Evolutionary conservation across 2,888 invertebrate species (phyloP), one percentile per base, ranked within the genome.

Genomic region (Thecocarcelia acutangulata): DNA sequence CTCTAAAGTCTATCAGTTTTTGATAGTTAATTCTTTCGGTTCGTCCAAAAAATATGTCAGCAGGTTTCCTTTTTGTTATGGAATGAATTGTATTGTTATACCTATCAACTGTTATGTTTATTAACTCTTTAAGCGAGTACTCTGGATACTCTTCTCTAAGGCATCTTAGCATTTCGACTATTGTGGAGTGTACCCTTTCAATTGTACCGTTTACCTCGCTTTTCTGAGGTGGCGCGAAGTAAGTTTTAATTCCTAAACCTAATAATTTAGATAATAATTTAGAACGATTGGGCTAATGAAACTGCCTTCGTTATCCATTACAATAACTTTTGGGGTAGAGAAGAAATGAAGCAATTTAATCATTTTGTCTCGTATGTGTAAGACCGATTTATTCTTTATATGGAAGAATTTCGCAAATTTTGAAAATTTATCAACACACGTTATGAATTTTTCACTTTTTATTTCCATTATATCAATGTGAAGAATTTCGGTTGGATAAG

Each of bases 401-500:
- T 15, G 63, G 33, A 56, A 46, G 50, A 66, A 46, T 46, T 63
- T 68, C 17, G 68, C 15, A 12, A 28, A 59, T 42, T 59, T 59
- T 28, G 59, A 59, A 24, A 59, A 59, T 15, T 59, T 59, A 12
- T 59, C 59, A 5, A 59, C 24, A n/a, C 42, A 19, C 8, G 59
- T 59, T 19, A 59, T 59, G 24, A 59, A 59, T 24, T 59, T 59
- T 19, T 40, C 37, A 12, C n/a, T 12, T 9, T 40, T 58, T 37
- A 58, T 58, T 19, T 58, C 37, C 40, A 59, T 24, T 42, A 59
- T 59, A 42, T 59, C 59, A 12, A 66, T 33, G 28, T 75, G 75
- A 4, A 75, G 24, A 3, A 75, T 66, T 66, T 78, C 59, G 12
- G 54, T 52, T 6, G 66, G 59, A n/a, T 58, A 70, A 21, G 33